phyloP scores from a whole-genome alignment of 2,888 invertebrate genomes.

The Lycia hirtaria region DNA sequence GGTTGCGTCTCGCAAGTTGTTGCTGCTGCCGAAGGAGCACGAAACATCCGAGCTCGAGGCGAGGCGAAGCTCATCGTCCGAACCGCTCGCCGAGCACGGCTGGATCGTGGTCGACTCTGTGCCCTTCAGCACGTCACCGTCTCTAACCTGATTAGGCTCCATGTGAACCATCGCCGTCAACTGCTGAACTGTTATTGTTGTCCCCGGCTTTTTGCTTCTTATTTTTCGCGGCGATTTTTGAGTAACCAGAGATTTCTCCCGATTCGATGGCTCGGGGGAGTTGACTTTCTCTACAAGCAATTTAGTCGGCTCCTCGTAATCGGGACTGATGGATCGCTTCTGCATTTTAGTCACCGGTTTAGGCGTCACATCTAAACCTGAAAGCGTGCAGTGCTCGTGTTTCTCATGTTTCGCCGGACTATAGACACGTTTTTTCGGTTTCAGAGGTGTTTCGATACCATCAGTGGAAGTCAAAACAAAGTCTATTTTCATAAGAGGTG shows the following conservation, averaged over 20 bases:
- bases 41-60: slow-evolving; percentile 42
- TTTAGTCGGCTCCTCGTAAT: slow-evolving; percentile 7
- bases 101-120: slow-evolving; percentile 1
- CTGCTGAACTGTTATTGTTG: slow-evolving; percentile 54
- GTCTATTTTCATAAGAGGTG: slow-evolving; percentile 37
- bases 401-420: slow-evolving; percentile 50
- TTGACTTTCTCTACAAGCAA: slow-evolving; percentile 36
- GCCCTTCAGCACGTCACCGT: background rate
- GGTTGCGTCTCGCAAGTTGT: slow-evolving; percentile 39
- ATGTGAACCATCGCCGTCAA: slow-evolving; percentile 53
- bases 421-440: slow-evolving; percentile 60
- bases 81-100: background rate
- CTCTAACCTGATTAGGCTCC: slow-evolving; percentile 34
- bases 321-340: slow-evolving; percentile 54
- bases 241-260: background rate
- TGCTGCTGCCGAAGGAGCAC: slow-evolving; percentile 59
- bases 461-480: slow-evolving; percentile 48
- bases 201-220: slow-evolving; percentile 37
- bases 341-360: slow-evolving; percentile 65
- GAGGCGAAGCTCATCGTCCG: background rate
- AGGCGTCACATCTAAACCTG: slow-evolving; percentile 59
- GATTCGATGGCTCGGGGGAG: slow-evolving; percentile 2
- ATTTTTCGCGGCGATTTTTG: slow-evolving; percentile 33
- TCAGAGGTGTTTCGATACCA: slow-evolving; percentile 36
- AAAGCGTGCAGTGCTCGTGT: slow-evolving; percentile 28